A percentile compares a stretch with the other conserved stretches of the same genome.
Evolutionary conservation across 2,888 invertebrate species (phyloP).

Genomic region (Girardia tigrina): DNA sequence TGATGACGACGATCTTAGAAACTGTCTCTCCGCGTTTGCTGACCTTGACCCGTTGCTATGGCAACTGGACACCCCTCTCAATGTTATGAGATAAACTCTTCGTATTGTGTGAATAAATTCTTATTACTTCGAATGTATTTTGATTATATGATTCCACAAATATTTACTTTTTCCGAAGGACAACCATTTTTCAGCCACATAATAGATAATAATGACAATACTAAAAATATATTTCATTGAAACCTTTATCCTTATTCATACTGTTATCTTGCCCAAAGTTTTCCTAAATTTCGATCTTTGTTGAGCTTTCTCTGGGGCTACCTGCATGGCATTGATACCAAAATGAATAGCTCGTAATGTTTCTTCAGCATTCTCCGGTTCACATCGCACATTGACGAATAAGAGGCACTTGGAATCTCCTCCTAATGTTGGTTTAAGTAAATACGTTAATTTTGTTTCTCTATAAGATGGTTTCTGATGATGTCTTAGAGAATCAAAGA

Average conservation of each 20-base stretch:
- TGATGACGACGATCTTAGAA: too few relatives aligned
- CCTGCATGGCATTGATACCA: slow-evolving; percentile 36
- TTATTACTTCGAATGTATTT: too few relatives aligned
- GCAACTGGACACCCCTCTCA: too few relatives aligned
- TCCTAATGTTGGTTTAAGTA: slow-evolving; percentile 33
- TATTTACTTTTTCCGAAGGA: too few relatives aligned
- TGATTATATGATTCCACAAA: too few relatives aligned
- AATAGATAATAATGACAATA: too few relatives aligned
- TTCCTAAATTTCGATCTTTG: slow-evolving; percentile 3
- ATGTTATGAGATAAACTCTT: too few relatives aligned
- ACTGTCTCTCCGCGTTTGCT: too few relatives aligned
- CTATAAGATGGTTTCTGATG: slow-evolving; percentile 33
- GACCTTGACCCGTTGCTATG: too few relatives aligned
- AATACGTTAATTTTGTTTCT: slow-evolving; percentile 34
- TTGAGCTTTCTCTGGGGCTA: slow-evolving; percentile 32
- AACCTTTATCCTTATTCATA: not conserved
- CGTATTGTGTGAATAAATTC: too few relatives aligned
- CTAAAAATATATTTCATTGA: too few relatives aligned
- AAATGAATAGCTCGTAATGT: slow-evolving; percentile 32
- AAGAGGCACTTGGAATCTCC: slow-evolving; percentile 34
- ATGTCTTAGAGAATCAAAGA: slow-evolving; percentile 33
- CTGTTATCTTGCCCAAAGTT: not conserved
- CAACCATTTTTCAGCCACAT: too few relatives aligned
- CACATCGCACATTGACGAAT: slow-evolving; percentile 31
- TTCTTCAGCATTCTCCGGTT: slow-evolving; percentile 33